phyloP scores from a whole-genome alignment of 2,797 vertebrate genomes.

The Phaenicophaeus curvirostris region DNA sequence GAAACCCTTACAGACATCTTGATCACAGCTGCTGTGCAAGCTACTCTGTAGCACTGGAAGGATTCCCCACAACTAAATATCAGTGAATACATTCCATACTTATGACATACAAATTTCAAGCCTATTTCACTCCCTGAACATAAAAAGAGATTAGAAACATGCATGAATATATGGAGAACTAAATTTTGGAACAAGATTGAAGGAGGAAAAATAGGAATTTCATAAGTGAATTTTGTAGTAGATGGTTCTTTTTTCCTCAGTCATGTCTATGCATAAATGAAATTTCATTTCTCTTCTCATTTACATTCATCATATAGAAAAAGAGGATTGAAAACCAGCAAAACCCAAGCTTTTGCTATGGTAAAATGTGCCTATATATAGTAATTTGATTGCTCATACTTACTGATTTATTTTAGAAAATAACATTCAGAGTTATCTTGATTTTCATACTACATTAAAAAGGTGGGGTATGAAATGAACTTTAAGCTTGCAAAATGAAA shows the following conservation, averaged over 20 bases:
- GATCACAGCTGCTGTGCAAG: slow-evolving; percentile 60
- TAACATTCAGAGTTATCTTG: background rate
- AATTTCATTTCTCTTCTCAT: background rate
- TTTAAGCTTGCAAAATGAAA: background rate
- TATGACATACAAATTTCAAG: slow-evolving; percentile 63
- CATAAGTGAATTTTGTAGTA: background rate
- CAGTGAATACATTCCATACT: slow-evolving; percentile 68
- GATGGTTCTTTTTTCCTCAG: background rate
- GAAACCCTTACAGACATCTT: slow-evolving; percentile 58
- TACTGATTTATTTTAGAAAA: background rate
- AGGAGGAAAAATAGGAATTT: background rate
- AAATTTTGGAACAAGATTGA: background rate
- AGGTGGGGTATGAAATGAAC: background rate
- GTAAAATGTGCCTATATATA: background rate
- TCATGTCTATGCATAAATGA: background rate
- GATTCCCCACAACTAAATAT: slow-evolving; percentile 59
- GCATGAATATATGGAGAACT: slow-evolving; percentile 21
- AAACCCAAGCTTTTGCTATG: background rate
- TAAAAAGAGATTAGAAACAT: slow-evolving; percentile 65
- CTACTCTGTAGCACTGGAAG: slow-evolving; percentile 33
- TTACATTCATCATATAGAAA: background rate
- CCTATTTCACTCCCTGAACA: slow-evolving; percentile 36
- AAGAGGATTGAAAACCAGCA: background rate
- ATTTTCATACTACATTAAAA: background rate
- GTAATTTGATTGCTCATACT: background rate